Base-by-base conservation (phyloP, 2,113 vertebrate genomes). In the Triplophysa tibetana region DNA sequence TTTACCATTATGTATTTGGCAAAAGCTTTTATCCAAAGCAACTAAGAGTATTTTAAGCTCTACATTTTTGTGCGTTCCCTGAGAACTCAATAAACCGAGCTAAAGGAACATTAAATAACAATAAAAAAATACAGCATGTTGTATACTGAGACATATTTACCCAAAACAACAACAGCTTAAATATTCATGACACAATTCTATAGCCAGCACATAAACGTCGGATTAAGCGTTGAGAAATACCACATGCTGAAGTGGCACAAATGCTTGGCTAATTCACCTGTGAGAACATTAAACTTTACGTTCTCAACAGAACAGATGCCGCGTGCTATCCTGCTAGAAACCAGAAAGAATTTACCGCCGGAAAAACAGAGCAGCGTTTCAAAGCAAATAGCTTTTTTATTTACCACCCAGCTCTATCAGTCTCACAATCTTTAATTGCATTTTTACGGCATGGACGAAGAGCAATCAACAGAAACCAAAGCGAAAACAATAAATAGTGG, bases 401-500 rank as follows among this genome's bases (percentile, higher is more conserved):
- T 45, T 50, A 64, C 70, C 1, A 14, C 24, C 21, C 8, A 62
- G 60, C 58, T 50, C 8, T 17, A 54, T 63, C 58, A 38, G 77
- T 64, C 60, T 52, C 62, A 52, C 24, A 63, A 50, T 62, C 26
- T 64, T 70, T 61, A 58, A 60, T 61, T 70, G 58, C 29, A 63
- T 29, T 16, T 29, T 72, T 50, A 60, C 23, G 3, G 2, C 50
- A 67, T 26, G 56, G n/a, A 66, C 41, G 29, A 26, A 70, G 56
- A 12, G 62, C 33, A 61, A 73, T 73, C 70, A 43, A 8, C 61
- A 52, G 43, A 82, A 43, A 73, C 12, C 12, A 45, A 29, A 64
- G 24, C 48, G 23, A 63, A 58, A 79, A 8, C 60, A 10, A 75
- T 56, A 69, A 66, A 58, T 21, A 26, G 24, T 50, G 23, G 6